Evolutionary conservation across 2,888 invertebrate genomes (phyloP), one percentile per base, ranked within the genome.

Genomic region (Andricus quercusramuli): DNA sequence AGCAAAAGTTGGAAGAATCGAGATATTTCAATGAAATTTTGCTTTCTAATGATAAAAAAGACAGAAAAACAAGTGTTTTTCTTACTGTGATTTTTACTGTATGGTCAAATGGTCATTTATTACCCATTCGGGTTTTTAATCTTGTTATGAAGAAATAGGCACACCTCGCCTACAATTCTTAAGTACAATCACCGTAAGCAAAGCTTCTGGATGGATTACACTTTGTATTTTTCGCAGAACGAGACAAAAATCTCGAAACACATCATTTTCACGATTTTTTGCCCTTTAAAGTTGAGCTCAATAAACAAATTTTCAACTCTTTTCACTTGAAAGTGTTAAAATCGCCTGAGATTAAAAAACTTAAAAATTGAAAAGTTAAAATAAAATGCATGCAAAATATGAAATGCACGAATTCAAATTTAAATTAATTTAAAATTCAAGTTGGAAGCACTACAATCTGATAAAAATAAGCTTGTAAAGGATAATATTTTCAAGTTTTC

Each of bases 151-250:
- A 87, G 85, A 86, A 89, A 90, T 87, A 87, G 89, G 88, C 90
- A 88, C 88, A 88, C 88, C 86, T 87, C 87, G 88, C 85, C 89
- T 89, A 84, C 83, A 89, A 87, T 85, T 81, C 87, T 90, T 90
- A 91, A 91, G 89, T 91, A 91, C 91, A 91, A 90, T 91, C 90
- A 91, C 90, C 91, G 89, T 91, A 90, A 91, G 90, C 90, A 89
- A 91, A 91, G 90, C 90, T 90, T 90, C 86, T 91, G 91, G 91
- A 91, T 91, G 91, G 91, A 91, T 89, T 91, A 88, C 87, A 89
- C 89, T 89, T 90, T 86, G 85, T 90, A 88, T 86, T 81, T 84
- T 77, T 62, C 79, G 83, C 85, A 85, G 84, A 89, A 77, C 87
- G 87, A 86, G 88, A 83, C 85, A 85, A 85, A 86, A 81, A 83